Percentiles rank a stretch among this genome's conserved stretches.
Conservation (phyloP, 2,888 invertebrate species). For the Himalopsyche tibetana region DNA sequence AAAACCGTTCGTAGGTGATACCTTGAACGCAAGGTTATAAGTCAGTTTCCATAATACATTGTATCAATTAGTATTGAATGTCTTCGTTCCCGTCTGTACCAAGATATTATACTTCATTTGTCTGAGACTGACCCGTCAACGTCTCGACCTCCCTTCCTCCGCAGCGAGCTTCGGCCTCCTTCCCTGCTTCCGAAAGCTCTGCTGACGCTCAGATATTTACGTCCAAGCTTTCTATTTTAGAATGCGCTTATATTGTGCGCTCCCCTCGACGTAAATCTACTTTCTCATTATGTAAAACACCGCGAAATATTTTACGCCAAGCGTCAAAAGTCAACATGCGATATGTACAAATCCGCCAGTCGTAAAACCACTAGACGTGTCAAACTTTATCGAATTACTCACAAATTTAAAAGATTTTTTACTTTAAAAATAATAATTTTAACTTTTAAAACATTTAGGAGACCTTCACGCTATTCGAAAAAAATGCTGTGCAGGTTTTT, state of each 20-base stretch:
- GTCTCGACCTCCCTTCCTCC: background rate
- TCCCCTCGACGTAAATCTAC: constrained; percentile 45
- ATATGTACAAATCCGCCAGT: background rate
- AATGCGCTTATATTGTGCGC: constrained; percentile 45
- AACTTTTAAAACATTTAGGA: too few species aligned
- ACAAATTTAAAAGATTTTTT: too few species aligned
- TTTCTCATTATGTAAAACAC: constrained; percentile 60
- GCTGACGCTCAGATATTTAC: constrained; percentile 52
- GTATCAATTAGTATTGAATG: background rate
- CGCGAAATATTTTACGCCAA: constrained; percentile 26
- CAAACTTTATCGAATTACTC: too few species aligned
- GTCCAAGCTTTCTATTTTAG: constrained; percentile 59
- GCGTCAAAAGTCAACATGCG: constrained; percentile 41
- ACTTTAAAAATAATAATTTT: too few species aligned
- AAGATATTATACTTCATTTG: constrained; percentile 1
- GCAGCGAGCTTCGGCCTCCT: background rate
- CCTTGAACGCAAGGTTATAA: too few species aligned
- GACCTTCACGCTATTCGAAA: too few species aligned
- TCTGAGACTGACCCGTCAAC: background rate
- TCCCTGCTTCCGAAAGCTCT: constrained; percentile 39
- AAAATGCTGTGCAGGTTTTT: too few species aligned
- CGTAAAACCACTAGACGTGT: background rate
- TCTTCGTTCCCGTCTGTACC: background rate
- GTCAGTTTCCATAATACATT: background rate
- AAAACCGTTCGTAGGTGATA: too few species aligned